Evolutionary conservation across 2,113 vertebrate genomes (phyloP), one percentile per base, ranked within the genome.

Genomic region (Balaenoptera acutorostrata): DNA sequence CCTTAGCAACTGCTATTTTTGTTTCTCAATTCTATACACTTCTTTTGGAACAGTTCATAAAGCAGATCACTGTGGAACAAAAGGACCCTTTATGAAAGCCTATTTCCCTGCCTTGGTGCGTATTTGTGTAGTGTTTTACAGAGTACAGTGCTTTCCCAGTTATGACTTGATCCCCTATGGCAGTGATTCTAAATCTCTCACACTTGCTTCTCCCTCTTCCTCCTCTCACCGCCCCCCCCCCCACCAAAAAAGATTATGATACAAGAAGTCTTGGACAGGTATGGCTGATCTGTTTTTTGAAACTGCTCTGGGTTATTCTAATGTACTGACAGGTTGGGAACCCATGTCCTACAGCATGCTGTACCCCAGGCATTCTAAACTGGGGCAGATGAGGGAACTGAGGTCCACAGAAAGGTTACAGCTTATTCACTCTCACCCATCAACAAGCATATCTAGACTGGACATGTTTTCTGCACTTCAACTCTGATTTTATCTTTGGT

Each of bases 1-100:
- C 55, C n/a, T 41, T 61, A 95, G 89, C 71, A 84, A 74, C 83
- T 97, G 39, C 75, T 96, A 55, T 93, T 95, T 95, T 92, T 96
- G 7, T 88, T 96, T 95, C 68, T 49, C 18, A 78, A 57, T 88
- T 93, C n/a, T 95, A 2, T 92, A 55, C 18, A 46, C 29, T 90
- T 80, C 36, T 90, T 80, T 31, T 75, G 44, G 57, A 93, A 96
- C n/a, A 78, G 55, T 91, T 91, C 18, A 92, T 29, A 96, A 93
- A 21, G 8, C 44, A 96, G 31, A 81, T 91, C 41, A 55, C 13
- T 23, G 11, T 86, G n/a, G 29, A 29, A 52, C 69, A 71, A 41
- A 88, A 89, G 25, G 27, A 29, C 20, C 63, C 27, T 71, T 71
- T 77, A 52, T 91, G 72, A 88, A 93, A 74, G 10, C 29, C 44